Base-by-base conservation (phyloP, 2,113 vertebrate genomes). In the Aix galericulata region DNA sequence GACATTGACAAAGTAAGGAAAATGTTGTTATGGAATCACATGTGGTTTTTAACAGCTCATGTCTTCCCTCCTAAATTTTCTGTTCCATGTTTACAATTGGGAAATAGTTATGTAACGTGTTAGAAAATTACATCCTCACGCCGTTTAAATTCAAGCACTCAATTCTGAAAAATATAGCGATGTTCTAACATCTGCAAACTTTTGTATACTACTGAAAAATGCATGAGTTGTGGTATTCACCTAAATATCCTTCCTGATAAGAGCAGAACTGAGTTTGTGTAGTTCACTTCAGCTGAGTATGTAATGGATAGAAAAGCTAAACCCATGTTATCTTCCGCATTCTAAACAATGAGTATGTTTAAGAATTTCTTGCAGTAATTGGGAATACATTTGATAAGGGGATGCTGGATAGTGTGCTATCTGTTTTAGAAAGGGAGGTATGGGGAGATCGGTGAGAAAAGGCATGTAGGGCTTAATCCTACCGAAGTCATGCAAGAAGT, bases 1-100 rank as follows among this genome's bases (percentile, higher is more conserved):
- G 99, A 99, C 96, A 99, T 99, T 97, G 99, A 99, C 96, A 99
- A 99, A 98, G 99, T 99, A 97, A 91, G 38, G 68, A 60, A 88
- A 42, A 34, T 68, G 36, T n/a, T 95, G 23, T 46, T 46, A 23
- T 48, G 36, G 50, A 17, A 5, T 62, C 22, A 1, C 15, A 1
- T 2, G 0, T 17, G 26, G 10, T 32, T 76, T 53, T 31, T n/a
- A 40, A 44, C 40, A 71, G 3, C 55, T 91, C 21, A 0, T 6
- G 3, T 17, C 25, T 85, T 63, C 32, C 31, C 50, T 56, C 29
- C 17, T 2, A 17, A 36, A 13, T 29, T 21, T 36, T 76, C 34
- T 62, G 12, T 40, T 78, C 12, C 50, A 29, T 50, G 16, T 17
- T 58, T 53, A 23, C 5, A 0, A 0, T 18, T 46, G 42, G 50